Conservation (phyloP, 2,797 vertebrate genomes). For the Gila robusta region DNA sequence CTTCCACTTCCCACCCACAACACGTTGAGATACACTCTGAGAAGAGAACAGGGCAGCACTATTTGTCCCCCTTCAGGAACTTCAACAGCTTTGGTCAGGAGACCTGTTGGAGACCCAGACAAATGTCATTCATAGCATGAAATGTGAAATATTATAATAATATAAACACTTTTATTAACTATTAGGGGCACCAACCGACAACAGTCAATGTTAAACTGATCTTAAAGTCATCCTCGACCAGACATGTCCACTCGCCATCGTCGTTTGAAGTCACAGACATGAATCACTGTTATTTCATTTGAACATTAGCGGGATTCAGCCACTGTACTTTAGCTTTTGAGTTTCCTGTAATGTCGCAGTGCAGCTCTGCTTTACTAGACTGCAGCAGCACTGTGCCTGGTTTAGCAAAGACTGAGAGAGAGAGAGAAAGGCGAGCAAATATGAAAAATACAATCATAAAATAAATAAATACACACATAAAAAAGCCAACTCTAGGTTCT, state of each 20-base stretch:
- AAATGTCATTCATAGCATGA: background rate
- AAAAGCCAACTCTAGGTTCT: no score
- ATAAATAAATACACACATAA: background rate
- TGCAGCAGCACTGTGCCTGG: background rate
- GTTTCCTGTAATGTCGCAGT: slow-evolving; percentile 5
- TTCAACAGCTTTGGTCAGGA: background rate
- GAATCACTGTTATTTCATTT: no score
- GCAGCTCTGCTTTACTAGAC: slow-evolving; percentile 6
- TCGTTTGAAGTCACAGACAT: background rate
- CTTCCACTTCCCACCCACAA: slow-evolving; percentile 34
- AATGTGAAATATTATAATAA: background rate
- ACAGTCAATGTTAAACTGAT: background rate
- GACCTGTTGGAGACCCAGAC: slow-evolving; percentile 37
- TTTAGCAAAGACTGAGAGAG: slow-evolving; percentile 40
- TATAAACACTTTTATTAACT: background rate
- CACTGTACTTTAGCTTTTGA: slow-evolving; percentile 3
- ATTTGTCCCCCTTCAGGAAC: background rate
- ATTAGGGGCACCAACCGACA: slow-evolving; percentile 45
- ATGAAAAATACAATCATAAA: background rate
- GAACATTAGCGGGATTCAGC: background rate
- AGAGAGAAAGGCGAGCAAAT: background rate
- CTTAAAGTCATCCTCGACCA: background rate
- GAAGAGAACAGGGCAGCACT: slow-evolving; percentile 47
- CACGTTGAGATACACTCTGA: background rate
- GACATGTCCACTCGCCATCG: slow-evolving; percentile 53